These are phyloP conservation scores for Ormyrus labotus DNA, from an alignment of 2,888 invertebrate species.

Conservation along the genomic window DNA sequence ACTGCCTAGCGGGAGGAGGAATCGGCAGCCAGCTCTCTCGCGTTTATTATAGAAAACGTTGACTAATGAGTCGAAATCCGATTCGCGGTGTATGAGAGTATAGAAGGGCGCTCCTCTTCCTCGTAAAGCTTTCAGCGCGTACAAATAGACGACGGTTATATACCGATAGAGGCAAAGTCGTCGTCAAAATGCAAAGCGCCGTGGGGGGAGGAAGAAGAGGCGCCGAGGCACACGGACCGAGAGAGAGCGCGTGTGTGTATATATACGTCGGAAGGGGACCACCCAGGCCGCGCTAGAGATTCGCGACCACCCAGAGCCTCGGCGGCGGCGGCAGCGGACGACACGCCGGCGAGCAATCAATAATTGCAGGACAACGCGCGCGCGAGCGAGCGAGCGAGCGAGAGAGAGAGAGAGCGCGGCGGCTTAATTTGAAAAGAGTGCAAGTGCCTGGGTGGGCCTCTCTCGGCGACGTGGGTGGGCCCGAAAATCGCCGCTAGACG, in stretches of 20 bases:
- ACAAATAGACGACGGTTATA: slow-evolving; percentile 38
- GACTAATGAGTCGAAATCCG: slow-evolving; percentile 24
- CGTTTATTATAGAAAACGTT: slow-evolving; percentile 11
- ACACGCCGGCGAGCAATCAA: slow-evolving; percentile 56
- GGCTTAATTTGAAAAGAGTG: slow-evolving; percentile 57
- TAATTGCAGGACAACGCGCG: slow-evolving; percentile 57
- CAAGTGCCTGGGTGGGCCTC: slow-evolving; percentile 51
- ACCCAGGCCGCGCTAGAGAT: slow-evolving; percentile 55
- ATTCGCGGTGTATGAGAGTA: neutral
- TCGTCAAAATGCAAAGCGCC: slow-evolving; percentile 50
- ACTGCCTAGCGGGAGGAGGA: slow-evolving; percentile 68
- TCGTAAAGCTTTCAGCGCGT: slow-evolving; percentile 55
- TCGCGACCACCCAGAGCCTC: slow-evolving; percentile 55
- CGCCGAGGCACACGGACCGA: slow-evolving; percentile 21
- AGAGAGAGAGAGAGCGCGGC: neutral
- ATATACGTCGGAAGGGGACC: slow-evolving; percentile 32
- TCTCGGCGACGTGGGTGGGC: slow-evolving; percentile 53
- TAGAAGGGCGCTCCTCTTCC: slow-evolving; percentile 12
- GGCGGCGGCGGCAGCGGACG: slow-evolving; percentile 29
- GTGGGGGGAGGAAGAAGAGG: slow-evolving; percentile 14
- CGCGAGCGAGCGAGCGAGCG: no score
- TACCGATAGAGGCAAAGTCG: slow-evolving; percentile 16
- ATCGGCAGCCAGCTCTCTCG: neutral
- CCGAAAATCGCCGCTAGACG: neutral
- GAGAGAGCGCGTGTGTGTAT: slow-evolving; percentile 3